Conservation (phyloP, 2,797 vertebrate genomes). For the Coluber constrictor region DNA sequence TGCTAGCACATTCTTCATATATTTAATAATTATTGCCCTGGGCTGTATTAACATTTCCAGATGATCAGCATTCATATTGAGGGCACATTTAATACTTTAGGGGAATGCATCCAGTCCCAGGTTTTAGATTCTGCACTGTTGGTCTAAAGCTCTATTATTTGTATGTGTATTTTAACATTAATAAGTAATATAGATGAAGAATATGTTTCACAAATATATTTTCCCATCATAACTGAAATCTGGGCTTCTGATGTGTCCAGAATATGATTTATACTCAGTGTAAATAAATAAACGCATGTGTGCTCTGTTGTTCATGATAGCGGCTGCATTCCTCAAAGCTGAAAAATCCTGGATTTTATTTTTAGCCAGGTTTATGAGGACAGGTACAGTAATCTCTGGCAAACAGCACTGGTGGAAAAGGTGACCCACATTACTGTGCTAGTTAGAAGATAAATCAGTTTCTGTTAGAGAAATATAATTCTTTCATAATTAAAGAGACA, state of each 20-base stretch:
- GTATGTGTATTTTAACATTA: neutral
- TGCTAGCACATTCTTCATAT: neutral
- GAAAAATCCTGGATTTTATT: neutral
- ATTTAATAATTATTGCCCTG: neutral
- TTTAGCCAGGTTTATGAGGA: neutral
- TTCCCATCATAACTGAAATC: neutral
- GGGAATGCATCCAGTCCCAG: neutral
- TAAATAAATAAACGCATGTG: neutral
- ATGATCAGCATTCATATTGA: neutral
- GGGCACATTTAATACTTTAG: neutral
- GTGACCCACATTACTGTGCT: neutral
- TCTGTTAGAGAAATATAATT: neutral
- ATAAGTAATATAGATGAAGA: conserved; percentile 1
- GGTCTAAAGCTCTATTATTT: neutral
- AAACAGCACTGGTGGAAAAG: neutral
- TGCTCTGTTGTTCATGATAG: neutral
- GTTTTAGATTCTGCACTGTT: neutral
- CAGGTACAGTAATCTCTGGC: neutral
- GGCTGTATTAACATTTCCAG: neutral
- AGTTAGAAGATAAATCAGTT: neutral
- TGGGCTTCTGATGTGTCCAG: neutral
- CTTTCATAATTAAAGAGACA: neutral
- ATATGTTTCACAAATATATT: neutral
- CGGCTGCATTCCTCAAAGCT: neutral
- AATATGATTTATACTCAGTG: neutral